phyloP scores from a whole-genome alignment of 2,888 invertebrate genomes.

The Anthrax anthrax region DNA sequence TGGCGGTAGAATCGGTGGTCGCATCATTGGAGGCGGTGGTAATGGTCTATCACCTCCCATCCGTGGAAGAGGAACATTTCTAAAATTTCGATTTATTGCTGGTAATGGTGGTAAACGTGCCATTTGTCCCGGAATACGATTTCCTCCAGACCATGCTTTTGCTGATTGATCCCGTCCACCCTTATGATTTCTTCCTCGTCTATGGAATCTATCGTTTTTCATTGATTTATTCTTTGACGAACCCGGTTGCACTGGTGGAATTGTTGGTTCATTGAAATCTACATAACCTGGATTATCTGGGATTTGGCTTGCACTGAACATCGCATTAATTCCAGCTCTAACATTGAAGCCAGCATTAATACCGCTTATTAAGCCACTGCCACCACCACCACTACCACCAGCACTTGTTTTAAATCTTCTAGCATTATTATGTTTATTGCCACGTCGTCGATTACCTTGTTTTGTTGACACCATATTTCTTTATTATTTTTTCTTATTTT shows the following conservation, averaged over 20 bases:
- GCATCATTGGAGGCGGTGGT: slow-evolving; percentile 18
- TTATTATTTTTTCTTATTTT: too few relatives aligned
- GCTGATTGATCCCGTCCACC: background rate
- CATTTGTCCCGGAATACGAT: slow-evolving; percentile 13
- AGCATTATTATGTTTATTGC: background rate
- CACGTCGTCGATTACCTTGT: slow-evolving; percentile 1
- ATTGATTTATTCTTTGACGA: background rate
- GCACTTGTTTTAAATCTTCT: slow-evolving; percentile 2
- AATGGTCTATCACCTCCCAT: slow-evolving; percentile 15
- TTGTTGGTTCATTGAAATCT: slow-evolving; percentile 29
- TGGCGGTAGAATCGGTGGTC: slow-evolving; percentile 20
- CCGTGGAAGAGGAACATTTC: slow-evolving; percentile 16
- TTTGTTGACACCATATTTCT: slow-evolving; percentile 5
- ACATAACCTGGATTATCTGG: slow-evolving; percentile 33
- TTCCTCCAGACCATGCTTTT: slow-evolving; percentile 4
- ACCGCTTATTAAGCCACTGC: background rate
- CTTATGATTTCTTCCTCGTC: background rate
- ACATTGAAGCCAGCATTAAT: slow-evolving; percentile 1
- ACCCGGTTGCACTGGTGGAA: slow-evolving; percentile 12
- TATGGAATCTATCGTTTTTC: slow-evolving; percentile 1
- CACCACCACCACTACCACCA: background rate
- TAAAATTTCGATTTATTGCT: slow-evolving; percentile 13
- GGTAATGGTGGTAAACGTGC: slow-evolving; percentile 20
- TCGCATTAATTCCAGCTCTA: slow-evolving; percentile 16
- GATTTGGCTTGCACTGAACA: slow-evolving; percentile 31